These are phyloP conservation scores for Drosophila bunnanda DNA, from an alignment of 2,888 invertebrate species.

Conservation along the genomic window DNA sequence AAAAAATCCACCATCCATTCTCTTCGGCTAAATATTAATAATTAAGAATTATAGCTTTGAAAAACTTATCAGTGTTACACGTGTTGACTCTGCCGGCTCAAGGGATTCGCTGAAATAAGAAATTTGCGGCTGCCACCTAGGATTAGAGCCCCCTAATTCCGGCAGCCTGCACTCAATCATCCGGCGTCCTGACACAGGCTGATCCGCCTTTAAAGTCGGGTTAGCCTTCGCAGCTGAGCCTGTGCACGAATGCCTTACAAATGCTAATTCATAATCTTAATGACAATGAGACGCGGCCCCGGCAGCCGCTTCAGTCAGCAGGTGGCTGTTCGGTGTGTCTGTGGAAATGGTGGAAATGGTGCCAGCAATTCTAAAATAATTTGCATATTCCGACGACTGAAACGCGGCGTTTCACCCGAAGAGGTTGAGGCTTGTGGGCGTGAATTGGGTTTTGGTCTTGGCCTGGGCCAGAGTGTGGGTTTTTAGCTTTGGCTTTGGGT, in stretches of 20 bases:
- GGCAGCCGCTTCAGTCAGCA: constrained; percentile 15
- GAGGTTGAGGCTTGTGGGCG: constrained; percentile 24
- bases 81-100: constrained; percentile 1
- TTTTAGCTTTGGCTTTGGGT: too few relatives aligned
- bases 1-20: too few relatives aligned
- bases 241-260: constrained; percentile 56
- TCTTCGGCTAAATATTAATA: too few relatives aligned
- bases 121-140: constrained; percentile 16
- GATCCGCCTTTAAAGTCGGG: constrained; percentile 43
- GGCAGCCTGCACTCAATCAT: constrained; percentile 45
- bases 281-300: constrained; percentile 47
- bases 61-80: constrained; percentile 7
- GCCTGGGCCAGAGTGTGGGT: not conserved
- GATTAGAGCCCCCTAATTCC: constrained; percentile 13
- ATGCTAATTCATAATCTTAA: constrained; percentile 70
- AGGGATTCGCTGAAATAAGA: not conserved
- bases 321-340: constrained; percentile 9
- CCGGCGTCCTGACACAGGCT: constrained; percentile 40
- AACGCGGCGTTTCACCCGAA: constrained; percentile 5
- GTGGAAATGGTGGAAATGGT: constrained; percentile 1
- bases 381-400: constrained; percentile 57
- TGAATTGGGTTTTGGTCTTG: constrained; percentile 20
- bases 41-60: too few relatives aligned
- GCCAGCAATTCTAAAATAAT: constrained; percentile 54
- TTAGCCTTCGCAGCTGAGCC: constrained; percentile 45